Conservation (phyloP, 2,888 invertebrate species). For the Tenthredo livida region DNA sequence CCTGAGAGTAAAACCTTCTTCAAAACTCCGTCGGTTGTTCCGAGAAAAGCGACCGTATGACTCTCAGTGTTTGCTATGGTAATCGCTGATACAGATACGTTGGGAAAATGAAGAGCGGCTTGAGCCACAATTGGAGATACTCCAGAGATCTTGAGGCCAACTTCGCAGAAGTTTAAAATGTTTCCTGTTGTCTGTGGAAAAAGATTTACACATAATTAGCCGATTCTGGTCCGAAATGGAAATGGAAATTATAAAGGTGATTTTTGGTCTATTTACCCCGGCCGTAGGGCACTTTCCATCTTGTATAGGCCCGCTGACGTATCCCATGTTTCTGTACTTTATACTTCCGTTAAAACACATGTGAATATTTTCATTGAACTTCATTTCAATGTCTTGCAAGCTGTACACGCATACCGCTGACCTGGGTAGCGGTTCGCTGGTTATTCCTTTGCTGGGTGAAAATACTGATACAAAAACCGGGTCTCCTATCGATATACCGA, state of each 20-base stretch:
- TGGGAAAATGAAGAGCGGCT: conserved; percentile 88
- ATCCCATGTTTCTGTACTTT: conserved; percentile 94
- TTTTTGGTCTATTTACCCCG: conserved; percentile 81
- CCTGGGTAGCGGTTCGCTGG: conserved; percentile 89
- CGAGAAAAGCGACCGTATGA: conserved; percentile 96
- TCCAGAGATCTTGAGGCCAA: conserved; percentile 95
- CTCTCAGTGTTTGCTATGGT: conserved; percentile 93
- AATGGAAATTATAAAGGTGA: conserved; percentile 19
- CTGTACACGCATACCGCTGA: conserved; percentile 97
- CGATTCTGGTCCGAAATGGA: not conserved
- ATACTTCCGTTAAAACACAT: conserved; percentile 98
- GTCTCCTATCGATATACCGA: conserved; percentile 90
- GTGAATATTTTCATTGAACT: conserved; percentile 97
- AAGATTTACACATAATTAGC: not conserved
- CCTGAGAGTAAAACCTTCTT: conserved; percentile 92
- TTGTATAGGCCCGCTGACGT: conserved; percentile 93
- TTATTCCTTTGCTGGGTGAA: conserved; percentile 93
- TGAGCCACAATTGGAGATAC: conserved; percentile 90
- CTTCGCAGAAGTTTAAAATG: conserved; percentile 95
- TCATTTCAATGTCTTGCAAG: conserved; percentile 92
- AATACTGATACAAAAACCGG: conserved; percentile 93
- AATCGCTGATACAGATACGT: conserved; percentile 90
- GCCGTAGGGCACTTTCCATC: conserved; percentile 95
- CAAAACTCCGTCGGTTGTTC: conserved; percentile 90
- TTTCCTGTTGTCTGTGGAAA: conserved; percentile 87